Evolutionary conservation across 2,797 vertebrate genomes (phyloP), one percentile per base, ranked within the genome.

Genomic region (Oreortyx pictus): DNA sequence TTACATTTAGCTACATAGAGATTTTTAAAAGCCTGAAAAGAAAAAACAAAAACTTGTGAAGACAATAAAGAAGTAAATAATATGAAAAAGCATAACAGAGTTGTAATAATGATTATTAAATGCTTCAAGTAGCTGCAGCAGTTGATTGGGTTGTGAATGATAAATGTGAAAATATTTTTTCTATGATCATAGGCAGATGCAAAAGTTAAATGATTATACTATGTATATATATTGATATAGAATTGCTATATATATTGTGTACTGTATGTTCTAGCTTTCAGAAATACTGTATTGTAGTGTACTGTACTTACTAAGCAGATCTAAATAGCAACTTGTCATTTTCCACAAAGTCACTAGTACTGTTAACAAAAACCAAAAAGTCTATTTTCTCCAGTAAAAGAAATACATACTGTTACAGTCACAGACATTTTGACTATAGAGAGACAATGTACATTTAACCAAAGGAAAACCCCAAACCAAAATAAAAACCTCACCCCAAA

Each of bases 241-340:
- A 97, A 95, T 95, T 96, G 95, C 97, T 97, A 97, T 97, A 97
- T 97, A 98, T 97, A 97, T 96, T 96, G 97, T 96, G 94, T 97
- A 97, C 82, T 96, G 96, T 97, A 97, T 97, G 97, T 97, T 97
- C 95, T 98, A 97, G 96, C 88, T 97, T 98, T 97, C 96, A 97
- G 97, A 98, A 98, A 98, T 97, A 98, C 97, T 98, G 97, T 96
- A 97, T 93, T 96, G 97, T 97, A 97, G 97, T 98, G 97, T 97
- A 97, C 80, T 97, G 97, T 97, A 97, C 90, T 97, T 97, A 97
- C 97, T 97, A 98, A 97, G 97, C 96, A 97, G 97, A 97, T 83
- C 96, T 98, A 98, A 97, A 97, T 95, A 97, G 97, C 94, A 98
- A 98, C 96, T 97, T 97, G 94, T 96, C 90, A 94, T 97, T 93